Percentiles rank a stretch among this genome's conserved stretches.
Evolutionary conservation across 2,888 invertebrate species (phyloP).

Genomic region (Sminthurides aquaticus): DNA sequence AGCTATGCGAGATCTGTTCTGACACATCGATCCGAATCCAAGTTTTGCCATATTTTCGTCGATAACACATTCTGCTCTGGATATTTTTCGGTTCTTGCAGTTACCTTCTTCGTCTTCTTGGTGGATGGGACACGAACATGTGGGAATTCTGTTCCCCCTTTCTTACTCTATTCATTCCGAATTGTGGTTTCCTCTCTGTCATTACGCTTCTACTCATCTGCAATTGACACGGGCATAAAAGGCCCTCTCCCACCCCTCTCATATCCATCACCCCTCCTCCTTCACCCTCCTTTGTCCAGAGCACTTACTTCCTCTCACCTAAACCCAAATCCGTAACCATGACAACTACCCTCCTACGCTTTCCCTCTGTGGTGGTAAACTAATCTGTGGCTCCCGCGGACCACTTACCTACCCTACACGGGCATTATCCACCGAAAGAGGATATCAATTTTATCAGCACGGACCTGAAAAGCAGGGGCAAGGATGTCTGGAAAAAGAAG

Average conservation of each 20-base stretch:
- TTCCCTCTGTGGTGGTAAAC: neutral
- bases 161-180: neutral
- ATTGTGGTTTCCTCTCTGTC: constrained; percentile 15
- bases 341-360: neutral
- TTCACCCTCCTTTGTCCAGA: neutral
- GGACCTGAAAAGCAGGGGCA: too few species aligned
- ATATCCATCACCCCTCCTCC: neutral
- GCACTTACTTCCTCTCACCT: neutral
- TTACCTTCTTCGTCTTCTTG: neutral
- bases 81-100: too few species aligned
- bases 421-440: too few species aligned
- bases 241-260: neutral
- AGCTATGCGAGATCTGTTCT: too few species aligned
- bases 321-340: neutral
- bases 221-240: constrained; percentile 12
- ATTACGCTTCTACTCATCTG: constrained; percentile 10
- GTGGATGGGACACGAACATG: neutral
- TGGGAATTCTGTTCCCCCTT: neutral
- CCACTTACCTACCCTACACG: constrained; percentile 1
- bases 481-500: too few species aligned
- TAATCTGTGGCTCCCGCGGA: neutral
- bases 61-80: too few species aligned
- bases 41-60: too few species aligned
- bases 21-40: constrained; percentile 9
- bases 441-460: too few species aligned